Percentiles rank a stretch among this genome's conserved stretches.
phyloP scores from a whole-genome alignment of 2,113 vertebrate genomes.

The Anseranas semipalmata region DNA sequence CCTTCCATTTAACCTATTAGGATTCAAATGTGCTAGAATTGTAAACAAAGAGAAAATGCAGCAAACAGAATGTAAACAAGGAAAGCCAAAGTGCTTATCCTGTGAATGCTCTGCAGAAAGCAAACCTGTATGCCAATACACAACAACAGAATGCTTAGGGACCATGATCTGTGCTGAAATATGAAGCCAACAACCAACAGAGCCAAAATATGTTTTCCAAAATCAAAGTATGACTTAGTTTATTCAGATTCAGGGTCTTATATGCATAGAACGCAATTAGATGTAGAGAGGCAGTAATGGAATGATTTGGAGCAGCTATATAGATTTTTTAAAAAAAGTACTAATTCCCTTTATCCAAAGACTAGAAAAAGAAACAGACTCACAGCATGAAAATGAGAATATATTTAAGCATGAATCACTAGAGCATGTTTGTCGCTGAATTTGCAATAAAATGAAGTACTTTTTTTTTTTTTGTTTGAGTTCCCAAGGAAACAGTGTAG shows the following conservation, averaged over 20 bases:
- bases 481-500: conserved; percentile 9
- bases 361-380: background rate
- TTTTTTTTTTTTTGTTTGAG: background rate
- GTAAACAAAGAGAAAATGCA: conserved; percentile 40
- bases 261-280: background rate
- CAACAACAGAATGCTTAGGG: background rate
- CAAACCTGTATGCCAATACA: conserved; percentile 19
- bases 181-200: background rate
- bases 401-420: background rate
- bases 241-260: background rate
- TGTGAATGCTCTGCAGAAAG: conserved; percentile 20
- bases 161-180: background rate
- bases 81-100: background rate
- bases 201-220: conserved; percentile 24
- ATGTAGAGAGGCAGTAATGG: background rate
- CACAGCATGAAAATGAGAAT: background rate
- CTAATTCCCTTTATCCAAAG: background rate
- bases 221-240: conserved; percentile 1
- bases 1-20: conserved; percentile 33
- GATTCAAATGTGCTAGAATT: background rate
- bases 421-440: background rate
- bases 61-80: conserved; percentile 27
- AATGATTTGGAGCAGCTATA: background rate
- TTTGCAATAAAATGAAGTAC: background rate
- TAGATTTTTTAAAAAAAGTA: background rate